These are phyloP conservation scores for Tenualosa thibaudeaui DNA, from an alignment of 2,797 vertebrate species.

Conservation along the genomic window DNA sequence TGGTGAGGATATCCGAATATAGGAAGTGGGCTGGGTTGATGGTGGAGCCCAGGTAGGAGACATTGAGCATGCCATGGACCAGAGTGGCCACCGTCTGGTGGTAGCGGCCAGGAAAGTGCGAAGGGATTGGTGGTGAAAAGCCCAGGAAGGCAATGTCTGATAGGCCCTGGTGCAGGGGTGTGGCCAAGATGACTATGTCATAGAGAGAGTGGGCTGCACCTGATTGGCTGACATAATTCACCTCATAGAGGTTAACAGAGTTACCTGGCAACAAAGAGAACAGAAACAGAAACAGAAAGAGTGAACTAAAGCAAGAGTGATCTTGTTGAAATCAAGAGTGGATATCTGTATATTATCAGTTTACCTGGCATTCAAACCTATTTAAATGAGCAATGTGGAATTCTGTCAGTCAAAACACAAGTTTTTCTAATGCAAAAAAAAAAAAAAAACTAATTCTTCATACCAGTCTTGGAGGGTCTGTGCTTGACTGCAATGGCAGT, in stretches of 20 bases:
- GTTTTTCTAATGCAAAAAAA: no score
- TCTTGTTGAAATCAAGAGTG: background rate
- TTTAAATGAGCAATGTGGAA: no score
- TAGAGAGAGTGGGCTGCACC: slow-evolving; percentile 79
- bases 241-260: slow-evolving; percentile 74
- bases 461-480: slow-evolving; percentile 51
- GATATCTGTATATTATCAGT: background rate
- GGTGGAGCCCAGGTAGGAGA: slow-evolving; percentile 77
- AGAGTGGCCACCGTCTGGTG: slow-evolving; percentile 81
- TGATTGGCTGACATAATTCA: slow-evolving; percentile 75
- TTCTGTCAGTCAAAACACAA: no score
- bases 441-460: background rate
- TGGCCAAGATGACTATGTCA: slow-evolving; percentile 86
- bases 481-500: slow-evolving; percentile 77
- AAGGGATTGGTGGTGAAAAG: slow-evolving; percentile 79
- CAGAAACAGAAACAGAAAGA: no score
- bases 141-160: slow-evolving; percentile 84
- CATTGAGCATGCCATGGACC: slow-evolving; percentile 84
- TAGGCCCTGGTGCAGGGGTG: slow-evolving; percentile 79
- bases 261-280: slow-evolving; percentile 63
- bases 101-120: slow-evolving; percentile 75
- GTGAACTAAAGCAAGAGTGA: no score
- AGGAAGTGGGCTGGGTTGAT: slow-evolving; percentile 64
- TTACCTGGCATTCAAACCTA: background rate
- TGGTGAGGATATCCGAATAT: slow-evolving; percentile 75